These are phyloP conservation scores for Beroe ovata DNA, from an alignment of 37 sponge, comb jelly and placozoan genomes.

Conservation along the genomic window DNA sequence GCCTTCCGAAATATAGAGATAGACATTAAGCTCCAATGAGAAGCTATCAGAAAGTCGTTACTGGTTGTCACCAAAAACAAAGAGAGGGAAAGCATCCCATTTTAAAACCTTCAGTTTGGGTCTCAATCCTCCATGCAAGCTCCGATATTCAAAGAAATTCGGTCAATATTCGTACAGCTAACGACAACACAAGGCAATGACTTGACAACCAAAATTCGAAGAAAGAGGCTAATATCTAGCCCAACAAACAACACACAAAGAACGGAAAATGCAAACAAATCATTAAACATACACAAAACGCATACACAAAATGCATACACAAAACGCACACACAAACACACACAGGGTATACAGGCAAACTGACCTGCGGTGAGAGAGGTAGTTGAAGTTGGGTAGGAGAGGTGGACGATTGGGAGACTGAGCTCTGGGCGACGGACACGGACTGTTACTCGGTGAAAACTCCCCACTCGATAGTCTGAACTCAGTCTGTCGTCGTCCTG, in stretches of 20 bases:
- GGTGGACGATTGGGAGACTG: conserved; percentile 45
- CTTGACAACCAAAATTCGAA: too few species aligned
- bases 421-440: conserved; percentile 54
- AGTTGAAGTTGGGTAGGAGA: conserved; percentile 29
- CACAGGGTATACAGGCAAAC: neutral
- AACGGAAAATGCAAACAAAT: neutral
- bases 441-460: conserved; percentile 9
- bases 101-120: too few species aligned
- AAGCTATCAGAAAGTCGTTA: too few species aligned
- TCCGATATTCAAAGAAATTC: neutral
- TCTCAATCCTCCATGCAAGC: too few species aligned
- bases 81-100: too few species aligned
- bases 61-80: too few species aligned
- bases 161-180: too few species aligned
- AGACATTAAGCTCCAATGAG: too few species aligned
- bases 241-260: neutral
- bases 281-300: neutral
- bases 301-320: neutral
- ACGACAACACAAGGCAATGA: too few species aligned
- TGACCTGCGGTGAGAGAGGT: conserved; percentile 29
- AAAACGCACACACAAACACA: neutral
- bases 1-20: too few species aligned
- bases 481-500: conserved; percentile 8
- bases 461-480: conserved; percentile 51
- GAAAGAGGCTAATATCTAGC: too few species aligned